These are phyloP conservation scores for Dendropsophus ebraccatus DNA, from an alignment of 2,113 vertebrate genomes.

Conservation along the genomic window DNA sequence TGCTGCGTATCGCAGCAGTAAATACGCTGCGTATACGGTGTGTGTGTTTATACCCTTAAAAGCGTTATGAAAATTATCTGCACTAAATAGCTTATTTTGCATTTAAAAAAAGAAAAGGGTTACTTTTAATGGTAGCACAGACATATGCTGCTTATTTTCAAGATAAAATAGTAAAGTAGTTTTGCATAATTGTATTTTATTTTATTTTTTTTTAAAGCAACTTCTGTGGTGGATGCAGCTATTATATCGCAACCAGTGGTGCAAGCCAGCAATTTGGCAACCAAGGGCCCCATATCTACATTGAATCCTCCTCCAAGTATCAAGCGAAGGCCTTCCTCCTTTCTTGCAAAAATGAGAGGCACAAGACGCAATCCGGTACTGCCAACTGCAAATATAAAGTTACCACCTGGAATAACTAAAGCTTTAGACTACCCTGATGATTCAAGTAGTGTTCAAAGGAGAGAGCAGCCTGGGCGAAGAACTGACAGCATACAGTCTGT, in stretches of 20 bases:
- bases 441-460: slow-evolving; percentile 62
- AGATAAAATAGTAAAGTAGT: not conserved
- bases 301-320: slow-evolving; percentile 44
- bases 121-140: too few species aligned
- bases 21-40: too few species aligned
- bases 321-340: slow-evolving; percentile 66
- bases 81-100: too few species aligned
- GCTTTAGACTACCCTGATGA: slow-evolving; percentile 58
- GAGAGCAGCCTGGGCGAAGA: slow-evolving; percentile 77
- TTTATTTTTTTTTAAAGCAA: slow-evolving; percentile 40
- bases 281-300: slow-evolving; percentile 17
- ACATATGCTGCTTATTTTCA: not conserved
- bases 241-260: slow-evolving; percentile 43
- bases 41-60: too few species aligned
- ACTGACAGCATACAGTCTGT: slow-evolving; percentile 86
- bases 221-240: slow-evolving; percentile 14
- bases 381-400: slow-evolving; percentile 83
- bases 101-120: too few species aligned
- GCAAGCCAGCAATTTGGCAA: not conserved
- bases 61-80: too few species aligned
- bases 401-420: slow-evolving; percentile 75
- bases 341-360: slow-evolving; percentile 73
- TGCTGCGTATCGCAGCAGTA: too few species aligned
- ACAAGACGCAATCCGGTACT: slow-evolving; percentile 79
- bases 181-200: not conserved